Evolutionary conservation across 2,113 vertebrate species (phyloP).

Genomic region (Scophthalmus maximus): DNA sequence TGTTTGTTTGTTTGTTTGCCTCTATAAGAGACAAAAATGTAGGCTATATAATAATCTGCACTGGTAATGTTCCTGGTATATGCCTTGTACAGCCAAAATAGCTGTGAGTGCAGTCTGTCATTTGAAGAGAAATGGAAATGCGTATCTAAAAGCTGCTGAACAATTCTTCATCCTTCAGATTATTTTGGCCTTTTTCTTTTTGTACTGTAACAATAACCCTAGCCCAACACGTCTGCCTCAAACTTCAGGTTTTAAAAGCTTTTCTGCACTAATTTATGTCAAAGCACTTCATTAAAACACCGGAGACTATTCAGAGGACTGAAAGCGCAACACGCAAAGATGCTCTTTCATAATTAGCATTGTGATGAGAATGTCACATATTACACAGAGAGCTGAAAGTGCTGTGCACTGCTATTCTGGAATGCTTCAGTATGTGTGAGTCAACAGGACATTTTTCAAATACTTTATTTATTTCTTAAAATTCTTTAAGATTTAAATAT

Average conservation of each 20-base stretch:
- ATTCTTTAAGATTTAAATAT: neutral
- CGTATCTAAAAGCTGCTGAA: slow-evolving; percentile 5
- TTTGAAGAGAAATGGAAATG: no score
- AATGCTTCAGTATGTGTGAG: slow-evolving; percentile 9
- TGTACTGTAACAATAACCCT: no score
- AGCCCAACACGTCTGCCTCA: no score
- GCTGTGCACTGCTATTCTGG: neutral
- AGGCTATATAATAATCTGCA: no score
- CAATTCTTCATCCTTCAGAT: no score
- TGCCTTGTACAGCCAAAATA: neutral
- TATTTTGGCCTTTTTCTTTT: no score
- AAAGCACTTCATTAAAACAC: slow-evolving; percentile 42
- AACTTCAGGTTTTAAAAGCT: slow-evolving; percentile 33
- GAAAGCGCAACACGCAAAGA: slow-evolving; percentile 38
- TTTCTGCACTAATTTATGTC: slow-evolving; percentile 29
- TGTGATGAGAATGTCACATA: slow-evolving; percentile 30
- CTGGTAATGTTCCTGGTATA: no score
- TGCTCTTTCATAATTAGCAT: slow-evolving; percentile 45
- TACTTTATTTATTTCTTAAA: neutral
- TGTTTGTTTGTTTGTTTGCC: slow-evolving; percentile 28
- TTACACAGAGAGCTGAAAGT: slow-evolving; percentile 3
- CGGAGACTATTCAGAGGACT: slow-evolving; percentile 23
- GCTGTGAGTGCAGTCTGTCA: neutral
- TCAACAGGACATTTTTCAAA: slow-evolving; percentile 10
- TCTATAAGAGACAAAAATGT: slow-evolving; percentile 1